A percentile compares a stretch with the other conserved stretches of the same genome.
phyloP scores from a whole-genome alignment of 2,888 invertebrate genomes.

The Athalia rosae region DNA sequence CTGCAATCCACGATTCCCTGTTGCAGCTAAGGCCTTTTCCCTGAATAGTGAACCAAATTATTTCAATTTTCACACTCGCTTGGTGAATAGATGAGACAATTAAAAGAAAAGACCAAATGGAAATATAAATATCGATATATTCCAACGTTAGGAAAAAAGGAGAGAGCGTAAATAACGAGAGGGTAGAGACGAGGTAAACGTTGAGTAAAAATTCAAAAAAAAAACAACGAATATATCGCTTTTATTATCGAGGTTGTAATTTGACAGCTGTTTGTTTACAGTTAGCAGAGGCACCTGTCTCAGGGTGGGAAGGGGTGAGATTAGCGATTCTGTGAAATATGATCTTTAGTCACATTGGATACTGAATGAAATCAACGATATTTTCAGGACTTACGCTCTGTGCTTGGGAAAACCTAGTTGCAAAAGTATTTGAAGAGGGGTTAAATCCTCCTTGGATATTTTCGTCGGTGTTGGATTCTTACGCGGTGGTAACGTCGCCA shows the following conservation, averaged over 20 bases:
- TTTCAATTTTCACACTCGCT: neutral
- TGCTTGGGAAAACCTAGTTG: slow-evolving; percentile 94
- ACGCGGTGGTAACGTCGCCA: slow-evolving; percentile 87
- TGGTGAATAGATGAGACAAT: slow-evolving; percentile 9
- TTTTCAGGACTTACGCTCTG: slow-evolving; percentile 83
- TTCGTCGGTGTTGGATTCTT: slow-evolving; percentile 84
- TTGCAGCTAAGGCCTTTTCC: slow-evolving; percentile 92
- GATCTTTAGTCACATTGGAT: neutral
- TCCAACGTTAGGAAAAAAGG: too few relatives aligned
- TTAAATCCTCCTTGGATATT: slow-evolving; percentile 83
- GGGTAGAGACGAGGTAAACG: neutral
- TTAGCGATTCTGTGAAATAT: neutral
- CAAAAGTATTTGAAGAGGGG: slow-evolving; percentile 87
- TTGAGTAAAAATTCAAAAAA: slow-evolving; percentile 39
- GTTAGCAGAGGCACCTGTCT: neutral
- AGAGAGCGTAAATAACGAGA: too few relatives aligned
- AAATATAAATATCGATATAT: neutral
- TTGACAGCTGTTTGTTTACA: slow-evolving; percentile 66
- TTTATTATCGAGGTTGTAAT: slow-evolving; percentile 19
- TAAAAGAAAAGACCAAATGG: neutral
- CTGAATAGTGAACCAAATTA: slow-evolving; percentile 72
- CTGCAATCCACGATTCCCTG: slow-evolving; percentile 91
- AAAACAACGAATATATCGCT: neutral
- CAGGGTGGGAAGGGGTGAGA: neutral
- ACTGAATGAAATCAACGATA: neutral